Percentiles rank a stretch among this genome's conserved stretches.
phyloP scores from a whole-genome alignment of 2,113 vertebrate species.

The Tachycineta bicolor region DNA sequence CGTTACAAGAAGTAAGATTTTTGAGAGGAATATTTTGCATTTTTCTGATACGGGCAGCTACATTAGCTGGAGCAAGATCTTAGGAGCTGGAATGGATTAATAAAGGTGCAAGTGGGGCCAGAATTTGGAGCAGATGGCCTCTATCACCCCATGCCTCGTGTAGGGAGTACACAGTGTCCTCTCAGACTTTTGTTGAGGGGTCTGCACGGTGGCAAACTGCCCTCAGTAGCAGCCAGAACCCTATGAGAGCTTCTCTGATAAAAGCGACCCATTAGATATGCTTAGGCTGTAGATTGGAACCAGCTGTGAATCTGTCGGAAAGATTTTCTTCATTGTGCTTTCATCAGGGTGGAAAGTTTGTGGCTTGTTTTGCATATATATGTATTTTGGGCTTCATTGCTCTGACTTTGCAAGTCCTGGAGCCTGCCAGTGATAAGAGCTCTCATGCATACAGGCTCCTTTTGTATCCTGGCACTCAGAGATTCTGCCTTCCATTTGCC shows the following conservation, averaged over 20 bases:
- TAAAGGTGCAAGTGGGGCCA: conserved; percentile 27
- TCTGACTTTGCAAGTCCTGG: background rate
- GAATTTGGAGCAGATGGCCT: conserved; percentile 51
- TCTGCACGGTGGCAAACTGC: conserved; percentile 50
- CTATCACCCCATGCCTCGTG: background rate
- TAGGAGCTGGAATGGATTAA: background rate
- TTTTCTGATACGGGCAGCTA: background rate
- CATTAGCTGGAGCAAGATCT: background rate
- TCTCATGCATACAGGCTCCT: background rate
- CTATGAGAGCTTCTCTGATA: conserved; percentile 19
- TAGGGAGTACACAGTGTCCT: conserved; percentile 14
- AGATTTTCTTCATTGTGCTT: conserved; percentile 57
- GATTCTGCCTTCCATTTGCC: background rate
- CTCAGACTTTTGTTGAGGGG: conserved; percentile 32
- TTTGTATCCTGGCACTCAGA: background rate
- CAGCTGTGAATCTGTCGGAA: conserved; percentile 61
- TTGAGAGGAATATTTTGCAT: background rate
- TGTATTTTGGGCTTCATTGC: conserved; percentile 1
- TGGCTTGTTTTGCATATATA: background rate
- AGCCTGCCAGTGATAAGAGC: conserved; percentile 12
- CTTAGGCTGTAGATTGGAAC: conserved; percentile 40
- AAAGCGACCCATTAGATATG: conserved; percentile 47
- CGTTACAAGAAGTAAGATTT: background rate
- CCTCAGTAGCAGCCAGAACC: conserved; percentile 35
- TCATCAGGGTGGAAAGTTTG: conserved; percentile 45